phyloP scores from a whole-genome alignment of 2,888 invertebrate species.

The Chloroclysta siterata region DNA sequence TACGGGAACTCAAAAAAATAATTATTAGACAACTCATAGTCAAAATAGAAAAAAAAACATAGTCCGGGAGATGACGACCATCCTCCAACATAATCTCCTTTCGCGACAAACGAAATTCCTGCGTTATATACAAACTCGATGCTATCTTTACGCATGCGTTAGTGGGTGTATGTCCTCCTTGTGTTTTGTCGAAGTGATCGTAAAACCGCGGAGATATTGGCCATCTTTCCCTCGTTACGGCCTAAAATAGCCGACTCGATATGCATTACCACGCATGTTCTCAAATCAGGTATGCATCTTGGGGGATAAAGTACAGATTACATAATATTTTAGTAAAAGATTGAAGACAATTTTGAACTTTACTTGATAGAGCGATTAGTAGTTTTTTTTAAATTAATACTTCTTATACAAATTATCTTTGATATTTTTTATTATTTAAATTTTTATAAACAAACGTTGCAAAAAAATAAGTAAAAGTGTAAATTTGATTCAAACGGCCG shows the following conservation, averaged over 20 bases:
- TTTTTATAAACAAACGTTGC: too few species aligned
- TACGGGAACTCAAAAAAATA: too few species aligned
- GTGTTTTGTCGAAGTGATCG: conserved; percentile 33
- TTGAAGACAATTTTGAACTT: background rate
- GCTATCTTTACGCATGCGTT: conserved; percentile 13
- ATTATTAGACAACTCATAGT: background rate
- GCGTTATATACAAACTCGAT: conserved; percentile 16
- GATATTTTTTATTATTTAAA: too few species aligned
- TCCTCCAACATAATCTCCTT: background rate
- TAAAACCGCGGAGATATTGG: conserved; percentile 47
- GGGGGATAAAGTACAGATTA: conserved; percentile 3
- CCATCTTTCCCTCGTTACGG: conserved; percentile 32
- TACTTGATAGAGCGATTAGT: too few species aligned
- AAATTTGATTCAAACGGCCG: too few species aligned
- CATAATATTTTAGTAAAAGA: conserved; percentile 1
- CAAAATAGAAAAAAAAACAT: background rate
- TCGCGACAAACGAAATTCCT: conserved; percentile 14
- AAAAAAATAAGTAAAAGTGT: too few species aligned
- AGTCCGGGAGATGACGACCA: background rate
- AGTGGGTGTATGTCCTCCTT: conserved; percentile 42
- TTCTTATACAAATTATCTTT: too few species aligned
- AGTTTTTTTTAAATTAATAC: too few species aligned
- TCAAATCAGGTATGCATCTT: conserved; percentile 18
- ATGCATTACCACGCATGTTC: conserved; percentile 32
- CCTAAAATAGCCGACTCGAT: conserved; percentile 36